Evolutionary conservation across 2,797 vertebrate species (phyloP), one percentile per base, ranked within the genome.

Genomic region (Megalops cyprinoides): DNA sequence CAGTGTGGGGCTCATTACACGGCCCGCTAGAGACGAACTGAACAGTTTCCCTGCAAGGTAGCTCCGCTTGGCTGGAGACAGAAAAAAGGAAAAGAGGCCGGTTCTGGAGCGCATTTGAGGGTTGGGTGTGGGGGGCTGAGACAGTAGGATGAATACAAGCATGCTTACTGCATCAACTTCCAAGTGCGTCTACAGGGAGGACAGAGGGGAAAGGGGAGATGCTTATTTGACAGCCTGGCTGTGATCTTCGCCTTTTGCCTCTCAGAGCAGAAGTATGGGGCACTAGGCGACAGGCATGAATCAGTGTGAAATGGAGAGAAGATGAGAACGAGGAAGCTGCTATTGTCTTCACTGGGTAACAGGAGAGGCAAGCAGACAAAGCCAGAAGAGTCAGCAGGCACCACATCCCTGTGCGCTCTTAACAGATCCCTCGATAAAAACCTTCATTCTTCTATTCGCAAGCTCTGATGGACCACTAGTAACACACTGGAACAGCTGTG

Each of bases 51-150:
- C 73, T 51, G 86, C 42, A 76, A 58, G 84, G 85, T 82, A 85
- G 83, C 88, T 86, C 92, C 85, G 87, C 80, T 87, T 81, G 85
- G 88, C 28, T 81, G 79, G 88, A 87, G 82, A 81, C 83, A 67
- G n/a, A 78, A 65, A 78, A 44, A 28, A 65, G 10, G 34, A 69
- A n/a, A n/a, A 23, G 37, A 25, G 1, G 9, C 2, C 23, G 28
- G 3, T 77, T 58, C 51, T 8, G 8, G 20, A 4, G 28, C 37
- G 25, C n/a, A 1, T 31, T 51, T 18, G 1, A 31, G 31, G 18
- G 51, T 28, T 31, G 6, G 12, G 25, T 42, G 34, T 18, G 5
- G 28, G 25, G 48, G 42, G 23, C 7, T 10, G 12, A 6, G 23
- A 39, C 5, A 44, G 58, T 25, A 46, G 48, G 46, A 42, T 56